Evolutionary conservation across 2,113 vertebrate species (phyloP).

Genomic region (Podocnemis expansa): DNA sequence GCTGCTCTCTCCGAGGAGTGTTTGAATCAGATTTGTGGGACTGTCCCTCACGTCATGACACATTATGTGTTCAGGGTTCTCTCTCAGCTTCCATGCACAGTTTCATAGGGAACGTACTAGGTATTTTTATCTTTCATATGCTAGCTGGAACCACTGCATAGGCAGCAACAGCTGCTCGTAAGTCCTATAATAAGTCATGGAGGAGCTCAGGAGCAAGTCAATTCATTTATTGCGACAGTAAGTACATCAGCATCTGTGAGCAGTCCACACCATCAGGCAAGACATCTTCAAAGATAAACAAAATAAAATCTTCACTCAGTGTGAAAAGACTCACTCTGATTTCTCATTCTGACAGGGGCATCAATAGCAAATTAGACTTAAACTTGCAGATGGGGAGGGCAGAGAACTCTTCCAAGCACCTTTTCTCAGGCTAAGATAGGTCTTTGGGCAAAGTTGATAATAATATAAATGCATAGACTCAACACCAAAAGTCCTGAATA

Average conservation of each 20-base stretch:
- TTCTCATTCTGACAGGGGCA: slow-evolving; percentile 73
- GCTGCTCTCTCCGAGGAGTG: background rate
- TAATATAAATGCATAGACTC: background rate
- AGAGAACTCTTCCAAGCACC: background rate
- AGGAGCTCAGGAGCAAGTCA: slow-evolving; percentile 68
- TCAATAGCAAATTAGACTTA: slow-evolving; percentile 72
- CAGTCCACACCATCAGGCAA: slow-evolving; percentile 53
- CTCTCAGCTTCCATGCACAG: background rate
- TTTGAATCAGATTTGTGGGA: background rate
- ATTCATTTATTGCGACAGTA: slow-evolving; percentile 69
- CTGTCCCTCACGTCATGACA: background rate
- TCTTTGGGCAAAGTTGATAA: background rate
- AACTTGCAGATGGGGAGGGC: slow-evolving; percentile 55
- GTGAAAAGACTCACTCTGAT: slow-evolving; percentile 67
- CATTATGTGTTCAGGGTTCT: background rate
- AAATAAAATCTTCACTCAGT: slow-evolving; percentile 73
- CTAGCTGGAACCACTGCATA: slow-evolving; percentile 43
- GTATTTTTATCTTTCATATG: slow-evolving; percentile 35
- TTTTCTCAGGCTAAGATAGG: slow-evolving; percentile 6
- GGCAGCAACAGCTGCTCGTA: slow-evolving; percentile 52
- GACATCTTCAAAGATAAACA: slow-evolving; percentile 69
- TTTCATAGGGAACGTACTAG: background rate
- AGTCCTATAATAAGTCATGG: slow-evolving; percentile 49
- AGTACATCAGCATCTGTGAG: slow-evolving; percentile 63
- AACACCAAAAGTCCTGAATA: background rate